Conservation (phyloP, 2,888 invertebrate genomes). For the Cryptocephalus primarius region DNA sequence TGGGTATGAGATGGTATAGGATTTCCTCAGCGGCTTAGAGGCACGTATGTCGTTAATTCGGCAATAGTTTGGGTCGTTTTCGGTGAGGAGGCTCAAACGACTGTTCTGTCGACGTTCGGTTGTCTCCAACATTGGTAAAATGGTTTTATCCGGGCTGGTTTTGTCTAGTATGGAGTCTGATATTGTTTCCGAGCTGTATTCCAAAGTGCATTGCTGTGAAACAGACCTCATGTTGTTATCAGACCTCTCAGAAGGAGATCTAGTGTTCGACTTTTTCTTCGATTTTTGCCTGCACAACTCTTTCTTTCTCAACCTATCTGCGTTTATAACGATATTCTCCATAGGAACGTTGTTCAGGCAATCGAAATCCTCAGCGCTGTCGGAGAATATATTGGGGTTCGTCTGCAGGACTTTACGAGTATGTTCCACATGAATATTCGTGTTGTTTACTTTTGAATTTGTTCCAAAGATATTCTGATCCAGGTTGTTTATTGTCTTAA, state of each 20-base stretch:
- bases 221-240: slow-evolving; percentile 48
- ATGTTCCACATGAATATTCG: slow-evolving; percentile 63
- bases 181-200: slow-evolving; percentile 42
- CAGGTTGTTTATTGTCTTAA: slow-evolving; percentile 40
- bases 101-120: slow-evolving; percentile 18
- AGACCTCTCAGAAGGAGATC: slow-evolving; percentile 8
- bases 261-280: slow-evolving; percentile 20
- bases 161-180: slow-evolving; percentile 32
- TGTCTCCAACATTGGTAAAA: slow-evolving; percentile 29
- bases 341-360: slow-evolving; percentile 26
- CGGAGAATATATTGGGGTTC: slow-evolving; percentile 57
- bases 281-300: slow-evolving; percentile 20
- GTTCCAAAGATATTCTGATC: slow-evolving; percentile 50
- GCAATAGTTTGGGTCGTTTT: slow-evolving; percentile 11
- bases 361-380: slow-evolving; percentile 49
- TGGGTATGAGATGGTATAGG: too few species aligned
- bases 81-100: slow-evolving; percentile 14
- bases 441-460: slow-evolving; percentile 70
- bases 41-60: slow-evolving; percentile 11
- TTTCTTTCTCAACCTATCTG: slow-evolving; percentile 25
- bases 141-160: slow-evolving; percentile 25
- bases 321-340: slow-evolving; percentile 27
- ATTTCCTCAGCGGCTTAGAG: background rate
- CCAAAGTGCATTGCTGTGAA: slow-evolving; percentile 60
- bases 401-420: slow-evolving; percentile 47